phyloP scores from a whole-genome alignment of 2,888 invertebrate species.

The Muschampia plurimacula region DNA sequence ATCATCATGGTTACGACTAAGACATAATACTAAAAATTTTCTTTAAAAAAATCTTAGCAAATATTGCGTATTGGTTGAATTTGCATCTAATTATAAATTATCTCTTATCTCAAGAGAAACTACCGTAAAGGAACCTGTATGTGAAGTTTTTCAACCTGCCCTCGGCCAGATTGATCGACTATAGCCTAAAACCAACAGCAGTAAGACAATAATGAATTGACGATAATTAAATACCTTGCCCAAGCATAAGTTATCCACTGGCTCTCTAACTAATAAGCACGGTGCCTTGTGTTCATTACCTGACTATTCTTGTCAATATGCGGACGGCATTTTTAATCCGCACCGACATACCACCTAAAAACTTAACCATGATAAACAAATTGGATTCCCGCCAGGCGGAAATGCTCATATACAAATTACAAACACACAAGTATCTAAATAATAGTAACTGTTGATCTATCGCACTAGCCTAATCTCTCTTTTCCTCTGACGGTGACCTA shows the following conservation, averaged over 20 bases:
- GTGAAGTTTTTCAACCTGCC: too few species aligned
- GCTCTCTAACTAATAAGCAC: constrained; percentile 13
- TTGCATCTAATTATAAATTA: too few species aligned
- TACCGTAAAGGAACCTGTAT: too few species aligned
- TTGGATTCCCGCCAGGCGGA: constrained; percentile 24
- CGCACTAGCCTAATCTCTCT: constrained; percentile 58
- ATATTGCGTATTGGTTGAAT: too few species aligned
- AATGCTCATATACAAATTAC: background rate
- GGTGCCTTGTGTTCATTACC: constrained; percentile 21
- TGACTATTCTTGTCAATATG: constrained; percentile 27
- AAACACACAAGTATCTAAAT: background rate
- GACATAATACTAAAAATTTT: too few species aligned
- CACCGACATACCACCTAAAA: constrained; percentile 33
- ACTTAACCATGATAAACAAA: constrained; percentile 31
- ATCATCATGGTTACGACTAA: too few species aligned
- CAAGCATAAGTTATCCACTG: background rate
- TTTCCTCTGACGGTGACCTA: constrained; percentile 64
- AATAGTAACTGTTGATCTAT: background rate
- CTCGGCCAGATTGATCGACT: too few species aligned
- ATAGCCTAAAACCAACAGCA: too few species aligned
- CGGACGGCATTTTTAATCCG: constrained; percentile 37
- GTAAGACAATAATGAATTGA: background rate
- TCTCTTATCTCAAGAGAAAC: too few species aligned
- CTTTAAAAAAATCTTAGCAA: too few species aligned
- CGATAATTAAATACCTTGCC: too few species aligned